A percentile compares a stretch with the other conserved stretches of the same genome.
phyloP scores from a whole-genome alignment of 1,140 invertebrate species.

The Atta colombica region DNA sequence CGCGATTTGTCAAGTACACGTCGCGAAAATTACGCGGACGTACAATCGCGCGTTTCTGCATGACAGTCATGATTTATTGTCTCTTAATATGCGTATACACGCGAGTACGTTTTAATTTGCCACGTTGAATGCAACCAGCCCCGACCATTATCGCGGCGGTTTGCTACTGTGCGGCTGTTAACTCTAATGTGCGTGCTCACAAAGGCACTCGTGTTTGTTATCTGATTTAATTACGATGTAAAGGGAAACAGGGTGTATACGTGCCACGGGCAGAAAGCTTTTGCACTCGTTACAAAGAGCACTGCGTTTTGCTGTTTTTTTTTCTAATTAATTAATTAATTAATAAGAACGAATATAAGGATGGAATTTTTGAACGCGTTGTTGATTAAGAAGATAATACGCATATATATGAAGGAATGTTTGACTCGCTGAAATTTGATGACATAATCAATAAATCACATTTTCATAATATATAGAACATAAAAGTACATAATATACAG shows the following conservation, averaged over 20 bases:
- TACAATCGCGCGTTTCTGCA: constrained; percentile 39
- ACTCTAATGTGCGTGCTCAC: constrained; percentile 50
- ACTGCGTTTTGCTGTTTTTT: constrained; percentile 12
- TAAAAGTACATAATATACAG: neutral
- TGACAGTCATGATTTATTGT: constrained; percentile 50
- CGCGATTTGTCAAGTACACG: neutral
- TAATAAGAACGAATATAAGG: neutral
- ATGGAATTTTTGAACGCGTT: neutral
- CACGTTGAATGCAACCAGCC: constrained; percentile 38
- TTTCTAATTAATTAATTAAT: constrained; percentile 40
- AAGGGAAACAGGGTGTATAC: constrained; percentile 29
- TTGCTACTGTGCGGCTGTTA: constrained; percentile 35
- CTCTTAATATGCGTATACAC: constrained; percentile 36
- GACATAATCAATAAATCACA: constrained; percentile 7
- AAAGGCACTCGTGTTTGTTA: constrained; percentile 53
- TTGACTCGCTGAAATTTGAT: constrained; percentile 18
- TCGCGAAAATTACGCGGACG: constrained; percentile 39
- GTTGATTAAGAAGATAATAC: neutral
- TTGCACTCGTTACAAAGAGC: constrained; percentile 41
- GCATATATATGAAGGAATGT: neutral
- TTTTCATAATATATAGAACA: neutral
- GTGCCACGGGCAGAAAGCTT: constrained; percentile 16
- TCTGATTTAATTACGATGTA: constrained; percentile 59
- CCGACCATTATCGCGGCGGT: constrained; percentile 34
- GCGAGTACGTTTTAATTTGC: constrained; percentile 50